Conservation (phyloP, 2,797 vertebrate species). For the Trachurus trachurus region DNA sequence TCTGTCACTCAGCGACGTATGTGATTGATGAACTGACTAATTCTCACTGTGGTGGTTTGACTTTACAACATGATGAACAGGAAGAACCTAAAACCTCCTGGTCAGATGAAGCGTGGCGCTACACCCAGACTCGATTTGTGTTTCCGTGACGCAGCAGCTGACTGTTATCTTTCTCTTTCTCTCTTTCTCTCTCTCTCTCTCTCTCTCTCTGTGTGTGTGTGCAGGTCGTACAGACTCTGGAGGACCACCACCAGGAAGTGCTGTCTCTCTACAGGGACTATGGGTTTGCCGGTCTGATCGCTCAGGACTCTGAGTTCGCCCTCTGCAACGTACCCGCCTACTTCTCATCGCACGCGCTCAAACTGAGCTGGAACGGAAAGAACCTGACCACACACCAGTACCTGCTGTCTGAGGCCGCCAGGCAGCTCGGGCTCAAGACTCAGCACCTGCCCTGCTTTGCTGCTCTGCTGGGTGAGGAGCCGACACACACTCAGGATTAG, state of each 20-base stretch:
- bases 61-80: no score
- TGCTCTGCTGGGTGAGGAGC: conserved; percentile 90
- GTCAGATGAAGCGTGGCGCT: no score
- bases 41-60: neutral
- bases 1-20: neutral
- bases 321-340: conserved; percentile 94
- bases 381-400: conserved; percentile 96
- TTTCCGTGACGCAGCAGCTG: neutral
- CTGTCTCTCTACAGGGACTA: conserved; percentile 94
- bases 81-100: no score
- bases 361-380: conserved; percentile 96
- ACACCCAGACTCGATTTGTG: neutral
- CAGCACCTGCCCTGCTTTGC: conserved; percentile 94
- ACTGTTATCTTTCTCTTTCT: no score
- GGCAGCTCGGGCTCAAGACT: conserved; percentile 92
- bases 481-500: no score
- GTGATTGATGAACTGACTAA: neutral
- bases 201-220: conserved; percentile 19
- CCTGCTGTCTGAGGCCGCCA: conserved; percentile 93
- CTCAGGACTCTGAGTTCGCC: conserved; percentile 94
- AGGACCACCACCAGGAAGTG: conserved; percentile 96
- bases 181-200: no score
- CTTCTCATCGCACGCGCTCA: conserved; percentile 94
- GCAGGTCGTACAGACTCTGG: conserved; percentile 95
- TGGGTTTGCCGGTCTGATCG: conserved; percentile 93